A percentile compares a stretch with the other conserved stretches of the same genome.
Conservation (phyloP, 2,113 vertebrate genomes). For the Otus sunia region DNA sequence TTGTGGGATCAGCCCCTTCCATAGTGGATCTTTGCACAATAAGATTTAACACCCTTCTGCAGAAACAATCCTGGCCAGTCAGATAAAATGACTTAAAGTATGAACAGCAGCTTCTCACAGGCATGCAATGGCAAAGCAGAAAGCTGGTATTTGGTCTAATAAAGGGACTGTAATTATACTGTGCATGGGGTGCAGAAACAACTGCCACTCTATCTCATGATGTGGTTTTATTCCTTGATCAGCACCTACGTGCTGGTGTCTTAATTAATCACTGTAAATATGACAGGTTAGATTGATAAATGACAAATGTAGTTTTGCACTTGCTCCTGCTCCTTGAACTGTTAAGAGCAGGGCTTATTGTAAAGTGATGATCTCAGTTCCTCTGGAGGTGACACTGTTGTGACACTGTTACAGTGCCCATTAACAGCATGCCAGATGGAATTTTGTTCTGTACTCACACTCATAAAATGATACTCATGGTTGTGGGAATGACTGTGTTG, state of each 20-base stretch:
- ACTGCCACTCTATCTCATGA: background rate
- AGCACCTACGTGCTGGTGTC: background rate
- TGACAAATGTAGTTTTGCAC: conserved; percentile 51
- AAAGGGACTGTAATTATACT: background rate
- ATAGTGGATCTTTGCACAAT: background rate
- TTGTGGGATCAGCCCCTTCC: background rate
- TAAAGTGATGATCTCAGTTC: conserved; percentile 60
- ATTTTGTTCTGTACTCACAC: conserved; percentile 70
- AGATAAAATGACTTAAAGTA: background rate
- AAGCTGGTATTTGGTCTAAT: background rate
- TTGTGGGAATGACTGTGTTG: conserved; percentile 39
- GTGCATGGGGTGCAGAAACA: background rate
- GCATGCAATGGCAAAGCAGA: background rate
- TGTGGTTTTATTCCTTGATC: conserved; percentile 22
- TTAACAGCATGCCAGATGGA: conserved; percentile 74
- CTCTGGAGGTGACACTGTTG: conserved; percentile 67
- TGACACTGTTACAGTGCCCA: conserved; percentile 57
- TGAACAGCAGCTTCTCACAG: background rate
- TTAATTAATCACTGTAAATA: conserved; percentile 65
- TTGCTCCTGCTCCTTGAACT: conserved; percentile 54
- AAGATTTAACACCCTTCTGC: background rate
- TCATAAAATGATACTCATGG: conserved; percentile 56
- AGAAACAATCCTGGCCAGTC: background rate
- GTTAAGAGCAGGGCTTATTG: conserved; percentile 40
- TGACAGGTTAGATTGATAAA: conserved; percentile 58